Evolutionary conservation across 1,140 invertebrate genomes (phyloP), one percentile per base, ranked within the genome.

Genomic region (Trachelipus rathkii): DNA sequence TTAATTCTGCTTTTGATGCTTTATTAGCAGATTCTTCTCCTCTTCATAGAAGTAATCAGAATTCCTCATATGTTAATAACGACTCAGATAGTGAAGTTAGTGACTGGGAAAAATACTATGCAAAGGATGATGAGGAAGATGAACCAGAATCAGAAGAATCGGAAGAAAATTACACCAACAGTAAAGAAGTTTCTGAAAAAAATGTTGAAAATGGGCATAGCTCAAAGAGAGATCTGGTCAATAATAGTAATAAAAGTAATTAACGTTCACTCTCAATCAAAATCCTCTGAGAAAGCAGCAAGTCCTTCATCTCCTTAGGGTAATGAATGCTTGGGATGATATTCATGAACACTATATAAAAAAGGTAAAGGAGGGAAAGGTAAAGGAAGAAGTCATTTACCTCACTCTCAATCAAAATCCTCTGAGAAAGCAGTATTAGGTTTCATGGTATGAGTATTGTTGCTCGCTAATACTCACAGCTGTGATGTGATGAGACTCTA

Each of bases 31-130:
- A 78, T 19, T 74, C 80, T 24, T 75, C 75, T 75, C 73, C 19
- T 75, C 77, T 15, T 68, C 23, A 44, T 68, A 43, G 74, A 44
- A 44, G 60, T 68, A 11, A 44, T 19, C 67, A 75, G 15, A 81
- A 72, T 44, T 60, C 50, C 11, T 19, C 50, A 15, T 81, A 79
- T 46, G 66, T 77, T 8, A 81, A 79, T 66, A 81, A 81, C 72
- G 77, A 78, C 33, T 77, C 77, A 23, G 80, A 81, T 33, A 81
- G 80, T 73, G 80, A 81, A 11, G 75, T 71, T 13, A 81, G 80
- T 74, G 80, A 79, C 67, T 81, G 80, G 80, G 80, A 81, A 46
- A 81, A 81, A 68, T 81, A 81, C 70, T 81, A 81, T 75, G 77
- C 75, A 24, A 74, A 76, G 44, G 50, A 60, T 2, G 11, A 13